Base-by-base conservation (phyloP, 2,113 vertebrate genomes). In the Cochlearius cochlearius region DNA sequence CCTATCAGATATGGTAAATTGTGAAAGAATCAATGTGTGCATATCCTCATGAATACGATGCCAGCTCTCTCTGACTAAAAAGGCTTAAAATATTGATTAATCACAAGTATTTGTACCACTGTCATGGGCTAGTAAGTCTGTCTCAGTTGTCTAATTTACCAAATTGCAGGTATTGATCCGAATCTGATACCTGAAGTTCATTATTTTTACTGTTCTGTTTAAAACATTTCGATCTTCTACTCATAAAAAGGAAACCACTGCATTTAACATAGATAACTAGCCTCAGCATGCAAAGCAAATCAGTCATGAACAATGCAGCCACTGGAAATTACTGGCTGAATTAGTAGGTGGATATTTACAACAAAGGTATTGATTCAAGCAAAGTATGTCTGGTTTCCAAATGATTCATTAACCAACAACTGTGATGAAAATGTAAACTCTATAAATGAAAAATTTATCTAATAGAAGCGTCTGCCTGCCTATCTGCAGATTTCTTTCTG, bases 331-430 rank as follows among this genome's bases (percentile, higher is more conserved):
- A 68, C 43, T 60, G 43, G 15, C 43, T 97, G 47, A 87, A 87
- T 91, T 91, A 85, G 58, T 60, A 94, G 87, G 60, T 81, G 80
- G 62, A 15, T 91, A 82, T 88, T 88, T 94, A 49, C 60, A 87
- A 43, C 77, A 60, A 68, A 5, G 36, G 23, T 72, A 95, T 95
- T 78, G 81, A 95, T 85, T 78, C 73, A 68, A 75, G 45, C 25
- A 26, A 79, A 87, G 41, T 34, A n/a, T 17, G 23, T 74, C 89
- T 92, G 66, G 10, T 85, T 96, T 95, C 58, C 87, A 94, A 39
- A 53, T 26, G 81, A 91, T 87, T 91, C 73, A 68, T 91, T 82
- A 92, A 49, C 26, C 45, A 78, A 14, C 53, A 87, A 49, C 36
- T 82, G 74, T 78, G 56, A 82, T 82, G 66, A 87, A 89, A 95